Base-by-base conservation (phyloP, 1,140 invertebrate genomes). In the Ceratitis capitata region DNA sequence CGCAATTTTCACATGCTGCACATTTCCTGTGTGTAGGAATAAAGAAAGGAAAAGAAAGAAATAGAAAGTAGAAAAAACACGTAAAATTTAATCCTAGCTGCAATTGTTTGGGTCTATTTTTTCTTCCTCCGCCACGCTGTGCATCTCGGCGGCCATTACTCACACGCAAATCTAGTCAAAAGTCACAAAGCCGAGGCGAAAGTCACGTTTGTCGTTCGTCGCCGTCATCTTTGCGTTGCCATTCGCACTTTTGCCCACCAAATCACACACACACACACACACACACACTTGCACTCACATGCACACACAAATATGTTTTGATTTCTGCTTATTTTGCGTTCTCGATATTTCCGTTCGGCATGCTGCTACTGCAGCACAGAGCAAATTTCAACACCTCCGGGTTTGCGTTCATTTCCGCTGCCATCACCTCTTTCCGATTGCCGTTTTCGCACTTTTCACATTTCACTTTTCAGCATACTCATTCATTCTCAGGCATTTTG, bases 391-490 rank as follows among this genome's bases (percentile, higher is more conserved):
- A 45, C 39, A 42, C 39, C 39, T 78, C 35, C 19, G 32, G 69
- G 42, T 9, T n/a, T 78, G 69, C 69, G 69, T 78, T 42, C 10
- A 78, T 78, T 78, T 78, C 69, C 39, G 39, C 69, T 45, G 35
- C 39, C 39, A 45, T 32, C 19, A 32, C 69, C 69, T 78, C 45
- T 74, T 78, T 78, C 39, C 69, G 69, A 78, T 78, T 78, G 39
- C 29, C 69, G 39, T 23, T 78, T 78, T 78, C 69, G 69, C 69
- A 78, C 69, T 23, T 45, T 78, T n/a, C n/a, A n/a, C n/a, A n/a
- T n/a, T n/a, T n/a, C 69, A 78, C 69, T 23, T 45, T 78, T 78
- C 69, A 78, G 42, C 69, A 78, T 78, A n/a, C 39, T 35, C 69
- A 78, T 78, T 78, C 69, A 78, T 78, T 45, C 45, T 78, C 39